These are phyloP conservation scores for Entelurus aequoreus DNA, from an alignment of 2,113 vertebrate species.

Conservation along the genomic window DNA sequence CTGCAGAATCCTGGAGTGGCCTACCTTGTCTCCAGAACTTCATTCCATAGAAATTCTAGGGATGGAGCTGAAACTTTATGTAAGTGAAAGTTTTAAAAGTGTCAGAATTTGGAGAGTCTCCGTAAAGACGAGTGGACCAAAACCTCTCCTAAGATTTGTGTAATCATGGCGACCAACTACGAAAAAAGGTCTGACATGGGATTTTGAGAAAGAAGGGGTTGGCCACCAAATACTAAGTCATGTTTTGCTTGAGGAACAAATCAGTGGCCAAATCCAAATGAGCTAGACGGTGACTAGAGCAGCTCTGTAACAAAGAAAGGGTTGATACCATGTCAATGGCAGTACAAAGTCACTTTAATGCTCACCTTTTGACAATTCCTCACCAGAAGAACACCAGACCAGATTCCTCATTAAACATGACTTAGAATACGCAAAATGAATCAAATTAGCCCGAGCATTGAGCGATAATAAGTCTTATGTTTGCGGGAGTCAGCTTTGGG, in stretches of 20 bases:
- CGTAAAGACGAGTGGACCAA: not conserved
- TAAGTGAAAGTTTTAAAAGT: not conserved
- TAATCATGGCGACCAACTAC: not conserved
- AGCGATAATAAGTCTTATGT: not conserved
- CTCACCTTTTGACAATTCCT: slow-evolving; percentile 13
- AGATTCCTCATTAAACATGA: not conserved
- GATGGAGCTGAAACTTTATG: not conserved
- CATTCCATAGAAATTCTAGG: not conserved
- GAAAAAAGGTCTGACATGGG: too few species aligned
- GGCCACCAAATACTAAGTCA: too few species aligned
- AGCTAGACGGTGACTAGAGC: not conserved
- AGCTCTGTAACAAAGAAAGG: slow-evolving; percentile 32
- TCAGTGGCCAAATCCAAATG: too few species aligned
- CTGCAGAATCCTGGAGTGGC: not conserved
- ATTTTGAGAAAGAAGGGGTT: too few species aligned
- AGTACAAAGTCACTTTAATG: slow-evolving; percentile 25
- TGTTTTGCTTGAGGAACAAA: too few species aligned
- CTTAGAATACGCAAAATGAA: not conserved
- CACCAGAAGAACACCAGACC: not conserved
- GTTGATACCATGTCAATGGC: slow-evolving; percentile 8
- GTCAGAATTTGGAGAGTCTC: not conserved
- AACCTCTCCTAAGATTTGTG: not conserved
- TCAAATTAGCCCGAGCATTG: not conserved
- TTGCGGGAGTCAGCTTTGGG: too few species aligned
- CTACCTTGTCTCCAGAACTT: not conserved